Conservation (phyloP, 1,140 invertebrate species). For the Bombus terrestris region DNA sequence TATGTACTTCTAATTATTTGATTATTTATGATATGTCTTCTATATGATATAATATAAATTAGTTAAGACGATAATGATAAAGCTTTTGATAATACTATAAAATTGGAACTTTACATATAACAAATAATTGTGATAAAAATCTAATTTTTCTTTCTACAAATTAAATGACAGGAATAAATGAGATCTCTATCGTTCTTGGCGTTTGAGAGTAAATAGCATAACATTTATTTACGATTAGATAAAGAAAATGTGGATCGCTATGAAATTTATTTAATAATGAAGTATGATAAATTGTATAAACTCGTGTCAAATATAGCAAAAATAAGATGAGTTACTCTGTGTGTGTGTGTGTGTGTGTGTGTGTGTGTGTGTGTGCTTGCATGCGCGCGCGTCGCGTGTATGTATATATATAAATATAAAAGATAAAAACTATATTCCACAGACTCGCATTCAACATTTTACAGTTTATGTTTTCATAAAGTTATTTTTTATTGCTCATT, state of each 20-base stretch:
- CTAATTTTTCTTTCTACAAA: not conserved
- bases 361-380: rapidly evolving
- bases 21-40: not conserved
- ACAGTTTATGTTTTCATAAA: not conserved
- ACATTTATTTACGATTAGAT: not conserved
- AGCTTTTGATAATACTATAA: not conserved
- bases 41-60: not conserved
- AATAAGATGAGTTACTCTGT: too few relatives aligned
- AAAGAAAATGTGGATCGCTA: not conserved
- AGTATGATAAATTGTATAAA: not conserved
- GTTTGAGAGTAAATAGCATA: not conserved
- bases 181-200: too few relatives aligned
- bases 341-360: too few relatives aligned
- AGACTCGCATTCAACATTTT: not conserved
- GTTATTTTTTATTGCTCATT: not conserved
- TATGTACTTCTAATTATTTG: not conserved
- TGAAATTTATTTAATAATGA: not conserved
- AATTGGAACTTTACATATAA: not conserved
- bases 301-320: not conserved
- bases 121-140: not conserved
- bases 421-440: not conserved
- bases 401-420: not conserved
- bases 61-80: not conserved
- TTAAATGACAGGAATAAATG: not conserved
- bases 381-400: rapidly evolving